phyloP scores from a whole-genome alignment of 2,797 vertebrate genomes.

The Hafferia zeledoni region DNA sequence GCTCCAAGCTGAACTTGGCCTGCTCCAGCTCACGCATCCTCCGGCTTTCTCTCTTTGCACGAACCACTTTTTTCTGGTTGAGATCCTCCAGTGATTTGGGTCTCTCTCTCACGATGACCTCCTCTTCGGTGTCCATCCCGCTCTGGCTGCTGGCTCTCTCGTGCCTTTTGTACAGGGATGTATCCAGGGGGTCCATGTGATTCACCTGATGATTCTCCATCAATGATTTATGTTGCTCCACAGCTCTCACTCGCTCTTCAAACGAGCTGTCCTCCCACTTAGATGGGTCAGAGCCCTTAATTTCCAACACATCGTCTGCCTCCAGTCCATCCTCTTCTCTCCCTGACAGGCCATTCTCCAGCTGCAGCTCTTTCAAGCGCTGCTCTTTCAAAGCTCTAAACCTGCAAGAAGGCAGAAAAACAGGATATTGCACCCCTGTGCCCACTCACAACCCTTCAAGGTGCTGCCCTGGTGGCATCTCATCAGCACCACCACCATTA shows the following conservation, averaged over 20 bases:
- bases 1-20: conserved; percentile 94
- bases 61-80: conserved; percentile 86
- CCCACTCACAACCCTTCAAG: not conserved
- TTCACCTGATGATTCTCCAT: conserved; percentile 69
- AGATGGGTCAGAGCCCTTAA: conserved; percentile 86
- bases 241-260: conserved; percentile 78
- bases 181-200: conserved; percentile 36
- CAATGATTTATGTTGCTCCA: conserved; percentile 70
- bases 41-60: conserved; percentile 93
- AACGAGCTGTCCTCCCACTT: conserved; percentile 87
- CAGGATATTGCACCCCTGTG: not conserved
- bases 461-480: not conserved
- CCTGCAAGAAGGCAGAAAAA: conserved; percentile 74
- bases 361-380: conserved; percentile 70
- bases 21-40: conserved; percentile 96
- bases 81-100: conserved; percentile 82
- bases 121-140: conserved; percentile 52
- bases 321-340: conserved; percentile 41
- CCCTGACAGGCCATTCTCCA: conserved; percentile 74
- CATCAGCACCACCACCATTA: not conserved
- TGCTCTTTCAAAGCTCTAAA: conserved; percentile 82
- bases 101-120: conserved; percentile 82
- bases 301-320: conserved; percentile 49
- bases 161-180: conserved; percentile 51
- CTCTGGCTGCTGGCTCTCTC: conserved; percentile 75